Percentiles rank a stretch among this genome's conserved stretches.
These are phyloP conservation scores for Muscina levida DNA, from an alignment of 2,888 invertebrate genomes.

Conservation along the genomic window DNA sequence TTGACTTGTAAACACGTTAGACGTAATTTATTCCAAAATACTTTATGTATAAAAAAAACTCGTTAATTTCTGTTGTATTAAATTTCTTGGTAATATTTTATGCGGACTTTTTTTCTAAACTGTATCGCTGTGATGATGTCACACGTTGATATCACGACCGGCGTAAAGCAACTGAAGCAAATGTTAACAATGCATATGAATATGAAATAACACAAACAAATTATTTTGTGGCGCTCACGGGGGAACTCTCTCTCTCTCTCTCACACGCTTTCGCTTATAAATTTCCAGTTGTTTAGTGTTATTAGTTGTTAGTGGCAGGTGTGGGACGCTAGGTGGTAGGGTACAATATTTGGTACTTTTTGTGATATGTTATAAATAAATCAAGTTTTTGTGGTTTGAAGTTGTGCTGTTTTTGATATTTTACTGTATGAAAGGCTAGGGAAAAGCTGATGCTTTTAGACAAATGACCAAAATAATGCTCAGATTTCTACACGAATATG, in stretches of 20 bases:
- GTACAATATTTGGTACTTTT: neutral
- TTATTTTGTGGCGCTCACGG: neutral
- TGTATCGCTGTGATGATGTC: constrained; percentile 42
- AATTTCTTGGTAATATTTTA: neutral
- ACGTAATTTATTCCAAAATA: constrained; percentile 1
- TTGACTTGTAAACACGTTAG: neutral
- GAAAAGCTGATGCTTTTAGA: too few relatives aligned
- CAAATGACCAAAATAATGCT: too few relatives aligned
- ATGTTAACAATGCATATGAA: constrained; percentile 54
- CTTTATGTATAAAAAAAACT: constrained; percentile 32
- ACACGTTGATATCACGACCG: constrained; percentile 61
- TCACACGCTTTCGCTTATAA: neutral
- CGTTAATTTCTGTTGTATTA: constrained; percentile 28
- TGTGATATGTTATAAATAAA: too few relatives aligned
- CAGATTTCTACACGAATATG: too few relatives aligned
- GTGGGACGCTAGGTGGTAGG: neutral
- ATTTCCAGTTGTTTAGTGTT: constrained; percentile 14
- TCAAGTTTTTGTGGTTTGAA: too few relatives aligned
- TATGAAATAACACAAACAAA: constrained; percentile 48
- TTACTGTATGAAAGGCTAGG: too few relatives aligned
- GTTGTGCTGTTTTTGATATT: too few relatives aligned
- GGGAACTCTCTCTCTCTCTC: constrained; percentile 6
- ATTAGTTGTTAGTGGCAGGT: neutral
- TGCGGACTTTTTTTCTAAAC: neutral
- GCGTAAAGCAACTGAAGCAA: constrained; percentile 63